Evolutionary conservation across 2,113 vertebrate genomes (phyloP).

Genomic region (Monopterus albus): DNA sequence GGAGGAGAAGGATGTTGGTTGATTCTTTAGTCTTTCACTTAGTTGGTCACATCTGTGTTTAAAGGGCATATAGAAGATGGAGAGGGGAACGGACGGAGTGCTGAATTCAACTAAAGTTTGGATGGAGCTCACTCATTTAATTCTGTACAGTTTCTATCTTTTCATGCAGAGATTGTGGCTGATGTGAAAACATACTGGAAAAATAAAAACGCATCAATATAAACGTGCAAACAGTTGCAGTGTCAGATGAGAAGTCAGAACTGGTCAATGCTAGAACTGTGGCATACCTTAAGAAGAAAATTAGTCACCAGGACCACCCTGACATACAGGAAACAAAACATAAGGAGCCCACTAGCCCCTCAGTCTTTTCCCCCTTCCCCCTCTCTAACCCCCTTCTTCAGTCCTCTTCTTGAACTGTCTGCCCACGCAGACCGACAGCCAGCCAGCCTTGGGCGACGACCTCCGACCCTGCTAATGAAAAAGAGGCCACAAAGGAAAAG

Average conservation of each 20-base stretch:
- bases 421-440: constrained; percentile 48
- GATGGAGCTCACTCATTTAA: too few species aligned
- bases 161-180: neutral
- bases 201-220: neutral
- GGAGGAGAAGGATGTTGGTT: constrained; percentile 54
- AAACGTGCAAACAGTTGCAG: neutral
- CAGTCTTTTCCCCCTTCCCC: constrained; percentile 45
- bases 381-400: constrained; percentile 32
- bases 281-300: neutral
- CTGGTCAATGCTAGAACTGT: neutral
- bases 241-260: neutral
- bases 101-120: too few species aligned
- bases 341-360: constrained; percentile 10
- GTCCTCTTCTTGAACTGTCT: constrained; percentile 54
- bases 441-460: constrained; percentile 59
- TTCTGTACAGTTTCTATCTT: neutral
- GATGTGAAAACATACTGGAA: neutral
- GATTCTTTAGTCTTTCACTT: constrained; percentile 47
- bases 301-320: neutral
- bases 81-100: constrained; percentile 6
- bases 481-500: constrained; percentile 73
- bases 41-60: constrained; percentile 62
- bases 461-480: constrained; percentile 81
- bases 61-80: constrained; percentile 44
- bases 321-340: constrained; percentile 32